Conservation (phyloP, 1,140 invertebrate species). For the Scaptomyza graminum region DNA sequence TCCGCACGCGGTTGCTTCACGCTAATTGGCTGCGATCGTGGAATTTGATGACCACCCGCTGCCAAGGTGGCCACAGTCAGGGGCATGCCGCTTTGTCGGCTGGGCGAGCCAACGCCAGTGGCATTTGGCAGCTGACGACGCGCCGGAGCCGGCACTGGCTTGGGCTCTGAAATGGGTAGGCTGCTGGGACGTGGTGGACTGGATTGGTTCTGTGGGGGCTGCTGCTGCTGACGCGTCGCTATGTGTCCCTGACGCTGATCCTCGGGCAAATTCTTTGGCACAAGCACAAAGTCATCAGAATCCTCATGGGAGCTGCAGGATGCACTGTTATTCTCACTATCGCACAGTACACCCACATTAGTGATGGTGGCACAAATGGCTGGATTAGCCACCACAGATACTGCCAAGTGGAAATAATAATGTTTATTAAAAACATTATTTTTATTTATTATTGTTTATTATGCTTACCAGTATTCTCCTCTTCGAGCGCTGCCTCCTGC, state of each 20-base stretch:
- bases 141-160: conserved; percentile 91
- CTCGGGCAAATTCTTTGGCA: conserved; percentile 89
- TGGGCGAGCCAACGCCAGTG: conserved; percentile 41
- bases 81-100: conserved; percentile 45
- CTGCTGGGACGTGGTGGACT: conserved; percentile 89
- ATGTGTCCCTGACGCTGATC: conserved; percentile 60
- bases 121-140: conserved; percentile 68
- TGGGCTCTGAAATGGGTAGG: conserved; percentile 89
- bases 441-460: background rate
- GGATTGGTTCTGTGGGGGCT: conserved; percentile 71
- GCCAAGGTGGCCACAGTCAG: conserved; percentile 61
- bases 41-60: conserved; percentile 85
- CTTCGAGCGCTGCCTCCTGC: conserved; percentile 65
- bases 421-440: too few relatives aligned
- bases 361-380: conserved; percentile 83
- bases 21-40: conserved; percentile 92
- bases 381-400: conserved; percentile 80
- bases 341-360: conserved; percentile 80
- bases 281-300: conserved; percentile 93
- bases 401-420: conserved; percentile 32
- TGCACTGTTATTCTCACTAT: conserved; percentile 84
- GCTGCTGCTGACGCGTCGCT: conserved; percentile 37
- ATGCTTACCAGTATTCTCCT: conserved; percentile 67
- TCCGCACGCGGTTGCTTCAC: conserved; percentile 88
- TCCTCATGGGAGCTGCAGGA: conserved; percentile 88